These are phyloP conservation scores for Nycticebus coucang DNA, from an alignment of 2,113 vertebrate species.

Conservation along the genomic window DNA sequence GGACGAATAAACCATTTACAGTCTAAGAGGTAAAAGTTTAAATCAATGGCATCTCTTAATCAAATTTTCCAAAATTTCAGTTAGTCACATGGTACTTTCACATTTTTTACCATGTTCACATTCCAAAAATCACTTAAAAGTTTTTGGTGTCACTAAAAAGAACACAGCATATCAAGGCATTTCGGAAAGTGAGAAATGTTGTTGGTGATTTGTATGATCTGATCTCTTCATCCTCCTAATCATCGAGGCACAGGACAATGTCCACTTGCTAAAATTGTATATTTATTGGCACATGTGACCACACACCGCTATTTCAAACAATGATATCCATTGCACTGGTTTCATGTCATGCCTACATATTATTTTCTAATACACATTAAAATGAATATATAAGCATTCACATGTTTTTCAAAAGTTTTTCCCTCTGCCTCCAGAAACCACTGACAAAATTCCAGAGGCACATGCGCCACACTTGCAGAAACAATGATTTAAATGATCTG, in stretches of 20 bases:
- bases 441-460: no score
- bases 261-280: no score
- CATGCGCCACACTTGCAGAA: background rate
- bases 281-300: no score
- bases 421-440: background rate
- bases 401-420: no score
- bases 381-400: no score
- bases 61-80: background rate
- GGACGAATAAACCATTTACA: background rate
- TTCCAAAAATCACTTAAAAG: background rate
- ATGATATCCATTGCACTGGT: background rate
- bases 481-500: background rate
- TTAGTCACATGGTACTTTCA: background rate
- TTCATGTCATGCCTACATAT: background rate
- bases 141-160: background rate
- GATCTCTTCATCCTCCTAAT: background rate
- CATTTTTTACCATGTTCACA: no score
- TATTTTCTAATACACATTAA: background rate
- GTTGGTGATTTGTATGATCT: rapidly evolving
- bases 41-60: background rate
- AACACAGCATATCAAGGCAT: background rate
- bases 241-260: rapidly evolving
- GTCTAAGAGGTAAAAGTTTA: background rate
- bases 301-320: background rate
- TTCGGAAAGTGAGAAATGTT: background rate